Base-by-base conservation (phyloP, 92 coral and sea anemone genomes). In the Desmophyllum pertusum region DNA sequence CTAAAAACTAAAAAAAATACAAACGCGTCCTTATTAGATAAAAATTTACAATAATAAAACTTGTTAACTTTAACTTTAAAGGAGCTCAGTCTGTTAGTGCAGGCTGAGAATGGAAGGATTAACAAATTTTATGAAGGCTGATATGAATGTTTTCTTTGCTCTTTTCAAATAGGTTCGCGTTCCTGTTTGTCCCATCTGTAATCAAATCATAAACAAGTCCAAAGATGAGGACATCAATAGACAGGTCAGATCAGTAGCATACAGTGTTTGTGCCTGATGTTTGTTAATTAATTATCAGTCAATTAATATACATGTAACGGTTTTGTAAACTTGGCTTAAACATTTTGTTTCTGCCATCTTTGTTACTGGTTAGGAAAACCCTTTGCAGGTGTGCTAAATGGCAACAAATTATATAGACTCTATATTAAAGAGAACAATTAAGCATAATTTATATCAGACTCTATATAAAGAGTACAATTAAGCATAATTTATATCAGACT, bases 141-240 rank as follows among this genome's bases (percentile, higher is more conserved):
- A 25, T 46, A 48, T 46, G 17, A 29, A 15, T 21, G 2, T 5
- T 10, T 15, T 8, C 37, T 45, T 35, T 62, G 3, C 52, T n/a
- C 46, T 11, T 25, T 9, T 37, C 10, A 39, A 8, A 53, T 36
- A 96, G 99, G 85, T 92, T 43, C 95, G 89, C 57, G 94, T 96
- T 31, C 99, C 99, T 4, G 87, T 96, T 61, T 96, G 99, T 65
- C 99, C 99, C 17, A 62, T 96, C 71, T 96, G 99, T 86, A 90
- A 92, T 30, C 88, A 92, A 74, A 88, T 93, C 57, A 89, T 96
- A 36, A 96, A 94, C 81, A 94, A 93, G 82, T 85, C 95, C 27
- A 89, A 86, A 76, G 83, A 89, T 57, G 93, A 96, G 50, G 98
- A 96, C 62, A 11, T 88, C 23, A 92, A 96, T 79, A 73, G 18